phyloP scores from a whole-genome alignment of 1,140 invertebrate genomes.

The Pararge aegeria region DNA sequence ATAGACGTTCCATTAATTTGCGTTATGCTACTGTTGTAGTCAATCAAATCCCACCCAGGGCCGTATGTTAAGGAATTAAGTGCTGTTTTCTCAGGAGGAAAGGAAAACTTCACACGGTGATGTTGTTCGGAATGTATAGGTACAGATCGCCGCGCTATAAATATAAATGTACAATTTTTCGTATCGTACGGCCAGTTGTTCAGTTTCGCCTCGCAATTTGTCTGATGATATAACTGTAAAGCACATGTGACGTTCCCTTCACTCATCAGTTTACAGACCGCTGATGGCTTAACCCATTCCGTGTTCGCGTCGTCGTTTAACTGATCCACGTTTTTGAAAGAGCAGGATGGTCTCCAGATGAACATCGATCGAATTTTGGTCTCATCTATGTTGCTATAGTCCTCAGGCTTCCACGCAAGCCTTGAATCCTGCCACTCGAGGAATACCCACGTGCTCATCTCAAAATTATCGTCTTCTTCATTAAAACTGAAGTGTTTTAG shows the following conservation, averaged over 20 bases:
- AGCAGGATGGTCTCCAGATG: conserved; percentile 34
- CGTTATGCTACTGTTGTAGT: conserved; percentile 22
- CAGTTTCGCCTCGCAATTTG: conserved; percentile 28
- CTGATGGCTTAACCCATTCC: neutral
- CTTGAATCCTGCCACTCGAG: conserved; percentile 32
- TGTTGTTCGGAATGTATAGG: neutral
- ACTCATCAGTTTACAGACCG: conserved; percentile 16
- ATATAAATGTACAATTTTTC: conserved; percentile 36
- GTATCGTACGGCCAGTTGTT: conserved; percentile 44
- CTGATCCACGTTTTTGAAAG: conserved; percentile 11
- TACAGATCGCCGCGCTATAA: neutral
- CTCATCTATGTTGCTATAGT: conserved; percentile 28
- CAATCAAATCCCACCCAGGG: conserved; percentile 36
- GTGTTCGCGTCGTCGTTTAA: conserved; percentile 4
- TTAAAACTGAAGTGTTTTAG: conserved; percentile 36
- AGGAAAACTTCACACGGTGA: conserved; percentile 22
- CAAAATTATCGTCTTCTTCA: conserved; percentile 28
- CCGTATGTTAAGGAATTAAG: conserved; percentile 35
- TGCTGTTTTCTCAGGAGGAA: conserved; percentile 12
- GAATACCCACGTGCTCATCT: conserved; percentile 25
- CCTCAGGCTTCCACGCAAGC: conserved; percentile 31
- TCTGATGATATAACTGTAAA: neutral
- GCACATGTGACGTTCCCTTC: conserved; percentile 19
- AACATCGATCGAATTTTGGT: neutral
- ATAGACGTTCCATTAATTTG: conserved; percentile 5